Evolutionary conservation across 2,888 invertebrate genomes (phyloP), one percentile per base, ranked within the genome.

Genomic region (Gortyna flavago): DNA sequence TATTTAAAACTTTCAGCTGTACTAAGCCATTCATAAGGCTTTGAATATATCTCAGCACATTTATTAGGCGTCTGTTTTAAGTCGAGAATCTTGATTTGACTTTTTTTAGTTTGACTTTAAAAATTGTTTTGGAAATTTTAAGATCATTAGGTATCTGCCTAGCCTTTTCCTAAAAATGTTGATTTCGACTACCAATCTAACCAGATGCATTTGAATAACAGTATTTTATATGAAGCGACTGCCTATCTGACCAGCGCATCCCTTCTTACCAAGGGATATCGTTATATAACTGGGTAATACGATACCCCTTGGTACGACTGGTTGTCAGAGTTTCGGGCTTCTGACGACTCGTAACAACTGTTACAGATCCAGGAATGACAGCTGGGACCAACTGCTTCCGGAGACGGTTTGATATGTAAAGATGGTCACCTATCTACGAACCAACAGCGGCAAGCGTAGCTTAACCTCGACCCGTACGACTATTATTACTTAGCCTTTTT

Each of bases 11-110:
- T 77, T 84, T 78, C 57, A 71, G 57, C 64, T 41, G 25, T 61
- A 59, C 35, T 79, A 65, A 78, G 69, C 68, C 66, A 77, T 86
- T 79, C 59, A 79, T 69, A 80, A 77, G 61, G 73, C 72, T 79
- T 79, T 72, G 51, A 83, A 83, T 72, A 75, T 75, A 80, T 84
- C 44, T 75, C 64, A 13, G 51, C 62, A 64, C 29, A 75, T 75
- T 85, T 69, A 80, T 84, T 69, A 77, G 6, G 25, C 32, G 41
- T 59, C 68, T 35, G 16, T 44, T 69, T 77, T 25, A 66, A 73
- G 35, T n/a, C 61, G 6, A 35, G 65, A 66, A 66, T 70, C 70
- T 68, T 78, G 29, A 78, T 79, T 44, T 41, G 29, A 62, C 25
- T 71, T 62, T 71, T 62, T 38, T 70, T 54, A 44, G 13, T 51